A percentile compares a stretch with the other conserved stretches of the same genome.
Evolutionary conservation across 2,113 vertebrate genomes (phyloP).

Genomic region (Anseranas semipalmata): DNA sequence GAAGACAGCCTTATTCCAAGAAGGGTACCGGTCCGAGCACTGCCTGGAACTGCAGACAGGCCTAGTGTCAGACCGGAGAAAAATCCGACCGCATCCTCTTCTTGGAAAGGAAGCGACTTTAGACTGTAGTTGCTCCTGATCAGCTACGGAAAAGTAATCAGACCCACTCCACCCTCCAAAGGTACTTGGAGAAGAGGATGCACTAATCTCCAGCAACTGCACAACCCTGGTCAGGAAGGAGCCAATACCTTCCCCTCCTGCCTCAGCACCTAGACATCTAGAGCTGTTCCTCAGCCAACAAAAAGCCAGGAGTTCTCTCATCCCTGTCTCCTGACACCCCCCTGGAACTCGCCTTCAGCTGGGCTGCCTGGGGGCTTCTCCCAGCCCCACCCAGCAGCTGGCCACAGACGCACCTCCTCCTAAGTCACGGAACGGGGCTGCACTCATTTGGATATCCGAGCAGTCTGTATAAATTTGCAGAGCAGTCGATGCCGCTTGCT

Average conservation of each 20-base stretch:
- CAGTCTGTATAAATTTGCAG: not conserved
- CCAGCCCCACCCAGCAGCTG: not conserved
- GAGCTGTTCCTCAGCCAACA: not conserved
- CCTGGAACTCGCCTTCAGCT: not conserved
- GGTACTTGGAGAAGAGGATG: not conserved
- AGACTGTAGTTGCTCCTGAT: not conserved
- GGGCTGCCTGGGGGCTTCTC: not conserved
- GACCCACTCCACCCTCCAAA: not conserved
- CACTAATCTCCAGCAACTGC: rapidly evolving
- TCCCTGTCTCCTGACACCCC: not conserved
- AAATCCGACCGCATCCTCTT: not conserved
- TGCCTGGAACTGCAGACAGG: not conserved
- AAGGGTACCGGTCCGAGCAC: not conserved
- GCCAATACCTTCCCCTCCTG: not conserved
- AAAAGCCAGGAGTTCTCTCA: not conserved
- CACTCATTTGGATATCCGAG: not conserved
- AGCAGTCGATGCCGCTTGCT: not conserved
- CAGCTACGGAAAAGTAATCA: not conserved
- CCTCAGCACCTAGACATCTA: not conserved
- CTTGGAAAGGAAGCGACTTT: not conserved
- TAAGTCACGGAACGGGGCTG: not conserved
- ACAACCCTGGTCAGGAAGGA: not conserved
- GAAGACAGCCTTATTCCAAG: not conserved
- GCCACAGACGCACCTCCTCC: not conserved
- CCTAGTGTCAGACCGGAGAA: not conserved